A percentile compares a stretch with the other conserved stretches of the same genome.
Evolutionary conservation across 2,113 vertebrate species (phyloP).

Genomic region (Mesembrinibis cayennensis): DNA sequence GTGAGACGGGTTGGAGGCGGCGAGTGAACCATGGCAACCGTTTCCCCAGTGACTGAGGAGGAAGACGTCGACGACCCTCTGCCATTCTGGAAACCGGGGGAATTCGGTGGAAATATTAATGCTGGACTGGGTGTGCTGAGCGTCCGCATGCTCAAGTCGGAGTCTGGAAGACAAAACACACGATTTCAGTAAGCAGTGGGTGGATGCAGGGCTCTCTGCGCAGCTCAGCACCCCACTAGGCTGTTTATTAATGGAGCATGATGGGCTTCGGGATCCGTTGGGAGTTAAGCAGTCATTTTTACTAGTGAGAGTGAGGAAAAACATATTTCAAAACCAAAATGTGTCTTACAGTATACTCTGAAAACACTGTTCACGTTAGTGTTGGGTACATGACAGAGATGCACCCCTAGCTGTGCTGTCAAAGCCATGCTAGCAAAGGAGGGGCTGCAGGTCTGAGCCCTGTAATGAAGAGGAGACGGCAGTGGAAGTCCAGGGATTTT

Average conservation of each 20-base stretch:
- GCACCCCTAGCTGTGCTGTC: background rate
- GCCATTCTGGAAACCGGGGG: conserved; percentile 88
- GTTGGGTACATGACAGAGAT: background rate
- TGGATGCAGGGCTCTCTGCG: rapidly evolving
- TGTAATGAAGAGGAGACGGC: background rate
- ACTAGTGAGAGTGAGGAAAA: background rate
- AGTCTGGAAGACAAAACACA: conserved; percentile 79
- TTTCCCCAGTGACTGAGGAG: conserved; percentile 88
- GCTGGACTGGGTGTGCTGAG: conserved; percentile 95
- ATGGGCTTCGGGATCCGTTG: rapidly evolving
- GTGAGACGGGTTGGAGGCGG: conserved; percentile 83
- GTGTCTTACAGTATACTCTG: background rate
- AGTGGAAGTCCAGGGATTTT: background rate
- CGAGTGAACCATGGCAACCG: conserved; percentile 91
- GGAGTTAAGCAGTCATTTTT: background rate
- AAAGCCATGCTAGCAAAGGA: background rate
- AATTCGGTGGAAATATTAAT: conserved; percentile 86
- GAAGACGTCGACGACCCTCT: conserved; percentile 87
- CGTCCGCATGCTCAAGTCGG: conserved; percentile 92
- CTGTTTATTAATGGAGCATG: background rate
- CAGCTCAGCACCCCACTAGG: background rate
- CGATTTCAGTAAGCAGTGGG: background rate
- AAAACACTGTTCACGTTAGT: background rate
- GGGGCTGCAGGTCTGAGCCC: background rate
- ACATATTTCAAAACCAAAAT: background rate